These are phyloP conservation scores for Melanotaenia parkinsoni DNA, from an alignment of 2,797 vertebrate genomes.

Conservation along the genomic window DNA sequence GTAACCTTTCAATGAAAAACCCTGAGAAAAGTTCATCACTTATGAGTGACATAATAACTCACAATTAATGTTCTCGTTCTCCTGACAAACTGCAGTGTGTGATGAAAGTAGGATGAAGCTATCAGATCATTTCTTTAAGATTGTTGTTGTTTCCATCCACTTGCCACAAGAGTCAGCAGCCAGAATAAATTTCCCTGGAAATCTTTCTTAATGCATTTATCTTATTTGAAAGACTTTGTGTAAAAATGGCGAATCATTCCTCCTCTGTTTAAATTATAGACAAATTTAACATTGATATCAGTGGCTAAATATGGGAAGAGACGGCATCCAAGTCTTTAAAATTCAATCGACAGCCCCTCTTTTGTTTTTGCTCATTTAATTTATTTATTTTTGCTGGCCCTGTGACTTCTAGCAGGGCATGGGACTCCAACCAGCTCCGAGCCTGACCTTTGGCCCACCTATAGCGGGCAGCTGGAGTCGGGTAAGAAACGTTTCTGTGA, in stretches of 20 bases:
- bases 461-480: neutral
- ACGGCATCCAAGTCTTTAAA: slow-evolving; percentile 3
- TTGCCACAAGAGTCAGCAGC: slow-evolving; percentile 14
- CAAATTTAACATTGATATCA: slow-evolving; percentile 1
- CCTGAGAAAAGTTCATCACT: slow-evolving; percentile 67
- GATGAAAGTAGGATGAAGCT: slow-evolving; percentile 20
- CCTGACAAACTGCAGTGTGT: slow-evolving; percentile 1
- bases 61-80: slow-evolving; percentile 7
- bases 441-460: neutral
- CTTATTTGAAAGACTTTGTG: slow-evolving; percentile 36
- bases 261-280: slow-evolving; percentile 1
- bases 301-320: slow-evolving; percentile 3
- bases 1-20: slow-evolving; percentile 72
- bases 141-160: slow-evolving; percentile 38
- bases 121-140: slow-evolving; percentile 10
- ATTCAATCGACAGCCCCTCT: neutral
- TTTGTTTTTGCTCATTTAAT: neutral
- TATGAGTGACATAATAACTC: slow-evolving; percentile 32
- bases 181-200: slow-evolving; percentile 48
- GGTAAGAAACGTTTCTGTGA: neutral
- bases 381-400: neutral
- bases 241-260: slow-evolving; percentile 31
- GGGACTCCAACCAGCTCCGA: neutral
- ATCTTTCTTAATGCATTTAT: slow-evolving; percentile 45
- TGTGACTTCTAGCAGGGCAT: neutral